Percentiles rank a stretch among this genome's conserved stretches.
Evolutionary conservation across 1,140 invertebrate genomes (phyloP).

Genomic region (Temnothorax nylanderi): DNA sequence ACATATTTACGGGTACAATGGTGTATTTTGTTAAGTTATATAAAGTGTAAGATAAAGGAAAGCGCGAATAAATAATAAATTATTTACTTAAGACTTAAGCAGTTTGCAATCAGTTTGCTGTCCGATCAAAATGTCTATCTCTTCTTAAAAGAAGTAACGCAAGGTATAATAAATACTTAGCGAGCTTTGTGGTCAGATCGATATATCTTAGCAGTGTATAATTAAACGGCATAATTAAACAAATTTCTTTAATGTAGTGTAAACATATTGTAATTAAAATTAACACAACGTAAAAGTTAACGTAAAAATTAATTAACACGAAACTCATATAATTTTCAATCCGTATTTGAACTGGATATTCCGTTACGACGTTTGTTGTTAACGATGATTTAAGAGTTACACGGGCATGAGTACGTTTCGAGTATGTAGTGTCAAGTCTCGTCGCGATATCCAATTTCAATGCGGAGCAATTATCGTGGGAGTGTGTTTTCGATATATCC

Average conservation of each 20-base stretch:
- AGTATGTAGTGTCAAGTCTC: conserved; percentile 1
- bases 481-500: conserved; percentile 40
- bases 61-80: neutral
- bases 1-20: neutral
- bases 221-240: neutral
- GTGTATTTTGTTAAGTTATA: neutral
- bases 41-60: neutral
- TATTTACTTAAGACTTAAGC: neutral
- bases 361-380: neutral
- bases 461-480: conserved; percentile 33
- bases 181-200: neutral
- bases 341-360: neutral
- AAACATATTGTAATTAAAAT: neutral
- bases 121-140: neutral
- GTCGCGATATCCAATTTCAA: conserved; percentile 55
- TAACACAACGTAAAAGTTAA: neutral
- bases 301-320: neutral
- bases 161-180: neutral
- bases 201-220: neutral
- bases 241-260: neutral
- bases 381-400: neutral
- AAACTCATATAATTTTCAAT: neutral
- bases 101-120: neutral
- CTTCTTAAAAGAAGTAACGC: neutral
- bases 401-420: neutral